phyloP scores from a whole-genome alignment of 1,140 invertebrate species.

The Eulimnadia texana region DNA sequence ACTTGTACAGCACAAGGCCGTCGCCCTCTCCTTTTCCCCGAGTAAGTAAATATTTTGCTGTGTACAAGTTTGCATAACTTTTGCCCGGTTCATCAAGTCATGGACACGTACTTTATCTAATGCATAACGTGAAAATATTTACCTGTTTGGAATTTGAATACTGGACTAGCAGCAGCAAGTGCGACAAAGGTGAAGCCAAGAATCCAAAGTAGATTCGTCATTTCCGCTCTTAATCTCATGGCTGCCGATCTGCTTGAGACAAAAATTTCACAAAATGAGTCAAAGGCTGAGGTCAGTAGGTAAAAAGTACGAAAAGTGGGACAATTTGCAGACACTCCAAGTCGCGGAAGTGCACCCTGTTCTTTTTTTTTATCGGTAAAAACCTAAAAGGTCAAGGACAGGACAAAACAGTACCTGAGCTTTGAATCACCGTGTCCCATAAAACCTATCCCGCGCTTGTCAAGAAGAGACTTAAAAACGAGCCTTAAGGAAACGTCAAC shows the following conservation, averaged over 20 bases:
- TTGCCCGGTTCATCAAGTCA: too few species aligned
- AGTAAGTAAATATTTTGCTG: too few species aligned
- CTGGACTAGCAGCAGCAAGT: background rate
- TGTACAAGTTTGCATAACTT: too few species aligned
- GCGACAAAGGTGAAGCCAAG: background rate
- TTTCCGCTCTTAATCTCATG: background rate
- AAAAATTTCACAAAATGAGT: too few species aligned
- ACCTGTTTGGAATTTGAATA: background rate
- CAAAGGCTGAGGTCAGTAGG: too few species aligned
- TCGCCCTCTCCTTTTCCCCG: background rate
- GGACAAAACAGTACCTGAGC: background rate
- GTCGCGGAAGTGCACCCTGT: background rate
- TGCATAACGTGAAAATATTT: background rate
- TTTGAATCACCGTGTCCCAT: background rate
- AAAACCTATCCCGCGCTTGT: background rate
- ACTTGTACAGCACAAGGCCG: background rate
- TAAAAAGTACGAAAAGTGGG: too few species aligned
- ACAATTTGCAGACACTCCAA: too few species aligned
- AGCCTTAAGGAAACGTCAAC: too few species aligned
- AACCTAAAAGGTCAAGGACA: background rate
- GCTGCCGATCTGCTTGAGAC: background rate
- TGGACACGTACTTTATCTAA: too few species aligned
- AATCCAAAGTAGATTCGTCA: background rate
- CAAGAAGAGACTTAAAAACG: too few species aligned
- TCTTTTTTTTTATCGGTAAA: too few species aligned